Conservation (phyloP, 2,888 invertebrate genomes). For the Rambutsinella grinnellia region DNA sequence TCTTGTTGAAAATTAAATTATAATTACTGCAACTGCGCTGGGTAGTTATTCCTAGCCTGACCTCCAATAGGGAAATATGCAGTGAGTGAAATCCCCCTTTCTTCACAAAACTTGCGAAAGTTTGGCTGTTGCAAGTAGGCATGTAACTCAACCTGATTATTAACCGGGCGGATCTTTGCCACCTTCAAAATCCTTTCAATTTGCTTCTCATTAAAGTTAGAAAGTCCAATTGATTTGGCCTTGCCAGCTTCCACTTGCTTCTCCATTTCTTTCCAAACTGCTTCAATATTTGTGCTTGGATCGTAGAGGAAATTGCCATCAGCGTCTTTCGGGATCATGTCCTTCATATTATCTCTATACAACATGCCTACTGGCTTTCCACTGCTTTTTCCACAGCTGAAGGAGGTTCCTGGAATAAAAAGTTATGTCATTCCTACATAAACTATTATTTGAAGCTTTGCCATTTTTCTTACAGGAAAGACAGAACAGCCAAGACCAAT, state of each 20-base stretch:
- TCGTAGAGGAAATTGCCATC: constrained; percentile 19
- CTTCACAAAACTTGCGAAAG: constrained; percentile 74
- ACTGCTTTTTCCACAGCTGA: constrained; percentile 39
- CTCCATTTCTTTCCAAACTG: constrained; percentile 80
- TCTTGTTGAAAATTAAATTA: neutral
- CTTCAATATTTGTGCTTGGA: constrained; percentile 66
- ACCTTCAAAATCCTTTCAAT: constrained; percentile 76
- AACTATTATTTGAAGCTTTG: too few species aligned
- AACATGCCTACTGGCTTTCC: constrained; percentile 74
- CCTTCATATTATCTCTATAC: constrained; percentile 68
- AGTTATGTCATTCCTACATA: neutral
- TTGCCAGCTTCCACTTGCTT: constrained; percentile 78
- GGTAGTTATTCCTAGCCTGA: constrained; percentile 72
- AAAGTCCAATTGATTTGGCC: constrained; percentile 84
- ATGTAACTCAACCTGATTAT: constrained; percentile 80
- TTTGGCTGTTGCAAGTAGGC: constrained; percentile 81
- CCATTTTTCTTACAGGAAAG: constrained; percentile 37
- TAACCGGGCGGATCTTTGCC: constrained; percentile 76
- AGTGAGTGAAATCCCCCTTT: constrained; percentile 78
- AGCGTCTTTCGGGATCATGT: constrained; percentile 74
- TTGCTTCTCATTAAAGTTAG: constrained; percentile 85
- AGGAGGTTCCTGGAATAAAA: constrained; percentile 39
- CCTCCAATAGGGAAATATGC: constrained; percentile 86
- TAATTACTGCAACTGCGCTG: constrained; percentile 18
- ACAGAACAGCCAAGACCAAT: constrained; percentile 44